Evolutionary conservation across 2,797 vertebrate species (phyloP).

Genomic region (Leucoraja ocellata): DNA sequence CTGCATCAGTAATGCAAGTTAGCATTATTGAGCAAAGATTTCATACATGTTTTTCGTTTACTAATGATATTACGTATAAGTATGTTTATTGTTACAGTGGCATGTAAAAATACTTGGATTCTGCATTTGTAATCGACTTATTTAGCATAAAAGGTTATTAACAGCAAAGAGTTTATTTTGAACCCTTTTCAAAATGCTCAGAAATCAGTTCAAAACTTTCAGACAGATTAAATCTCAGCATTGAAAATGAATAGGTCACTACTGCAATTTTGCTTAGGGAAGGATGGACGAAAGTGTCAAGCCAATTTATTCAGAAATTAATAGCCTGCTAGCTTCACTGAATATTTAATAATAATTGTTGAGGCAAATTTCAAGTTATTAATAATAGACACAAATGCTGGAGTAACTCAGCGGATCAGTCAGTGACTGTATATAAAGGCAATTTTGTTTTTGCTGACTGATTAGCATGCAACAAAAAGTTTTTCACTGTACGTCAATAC

Average conservation of each 20-base stretch:
- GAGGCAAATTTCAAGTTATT: background rate
- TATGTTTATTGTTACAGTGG: background rate
- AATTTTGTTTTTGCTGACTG: no score
- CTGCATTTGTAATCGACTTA: slow-evolving; percentile 21
- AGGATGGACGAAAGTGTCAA: slow-evolving; percentile 5
- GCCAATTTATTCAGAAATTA: slow-evolving; percentile 26
- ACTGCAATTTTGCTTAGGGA: slow-evolving; percentile 4
- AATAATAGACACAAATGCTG: background rate
- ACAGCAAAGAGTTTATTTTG: background rate
- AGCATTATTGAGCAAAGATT: background rate
- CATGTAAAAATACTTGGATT: slow-evolving; percentile 26
- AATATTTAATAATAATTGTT: slow-evolving; percentile 12
- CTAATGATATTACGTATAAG: background rate
- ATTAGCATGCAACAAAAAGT: no score
- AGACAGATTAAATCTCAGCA: slow-evolving; percentile 23
- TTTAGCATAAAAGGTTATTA: slow-evolving; percentile 28
- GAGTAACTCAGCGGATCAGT: no score
- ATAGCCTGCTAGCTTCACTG: background rate
- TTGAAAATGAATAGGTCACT: slow-evolving; percentile 28
- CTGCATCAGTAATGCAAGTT: background rate
- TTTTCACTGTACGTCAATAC: no score
- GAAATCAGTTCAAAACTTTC: background rate
- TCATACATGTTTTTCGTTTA: background rate
- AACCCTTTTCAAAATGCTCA: no score
- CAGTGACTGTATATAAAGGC: no score